Evolutionary conservation across 2,113 vertebrate species (phyloP).

Genomic region (Dolichallabes microphthalmus): DNA sequence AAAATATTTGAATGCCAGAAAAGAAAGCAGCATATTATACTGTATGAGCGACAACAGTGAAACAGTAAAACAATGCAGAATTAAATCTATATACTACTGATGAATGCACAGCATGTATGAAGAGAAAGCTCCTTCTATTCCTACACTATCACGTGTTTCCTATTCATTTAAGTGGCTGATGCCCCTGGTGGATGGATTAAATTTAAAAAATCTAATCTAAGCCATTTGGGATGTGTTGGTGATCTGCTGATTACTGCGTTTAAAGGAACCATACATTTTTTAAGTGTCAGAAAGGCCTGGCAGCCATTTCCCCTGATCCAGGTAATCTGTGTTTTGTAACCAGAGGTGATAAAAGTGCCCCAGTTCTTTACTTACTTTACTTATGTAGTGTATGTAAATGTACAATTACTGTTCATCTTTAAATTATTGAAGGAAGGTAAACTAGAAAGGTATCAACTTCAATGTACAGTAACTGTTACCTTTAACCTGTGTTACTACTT

Average conservation of each 20-base stretch:
- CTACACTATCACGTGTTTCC: not conserved
- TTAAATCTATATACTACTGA: not conserved
- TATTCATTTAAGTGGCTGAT: constrained; percentile 1
- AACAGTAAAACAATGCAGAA: not conserved
- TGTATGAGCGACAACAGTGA: too few species aligned
- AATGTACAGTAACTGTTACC: not conserved
- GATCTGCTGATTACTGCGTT: not conserved
- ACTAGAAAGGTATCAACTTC: not conserved
- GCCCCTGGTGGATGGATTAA: not conserved
- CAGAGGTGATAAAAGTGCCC: not conserved
- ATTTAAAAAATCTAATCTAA: not conserved
- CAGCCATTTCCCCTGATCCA: not conserved
- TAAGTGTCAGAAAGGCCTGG: not conserved
- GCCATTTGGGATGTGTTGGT: not conserved
- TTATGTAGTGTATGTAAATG: not conserved
- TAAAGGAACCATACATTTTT: not conserved
- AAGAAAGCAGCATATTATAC: too few species aligned
- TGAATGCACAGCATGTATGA: not conserved
- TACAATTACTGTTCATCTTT: not conserved
- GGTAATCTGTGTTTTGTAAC: not conserved
- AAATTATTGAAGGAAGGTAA: not conserved
- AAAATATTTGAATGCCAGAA: too few species aligned
- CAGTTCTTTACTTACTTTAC: not conserved
- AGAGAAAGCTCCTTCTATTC: not conserved
- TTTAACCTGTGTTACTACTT: not conserved